A percentile compares a stretch with the other conserved stretches of the same genome.
phyloP scores from a whole-genome alignment of 30 jellyfish, hydroid and myxozoan genomes.

The Hydractinia symbiolongicarpus region DNA sequence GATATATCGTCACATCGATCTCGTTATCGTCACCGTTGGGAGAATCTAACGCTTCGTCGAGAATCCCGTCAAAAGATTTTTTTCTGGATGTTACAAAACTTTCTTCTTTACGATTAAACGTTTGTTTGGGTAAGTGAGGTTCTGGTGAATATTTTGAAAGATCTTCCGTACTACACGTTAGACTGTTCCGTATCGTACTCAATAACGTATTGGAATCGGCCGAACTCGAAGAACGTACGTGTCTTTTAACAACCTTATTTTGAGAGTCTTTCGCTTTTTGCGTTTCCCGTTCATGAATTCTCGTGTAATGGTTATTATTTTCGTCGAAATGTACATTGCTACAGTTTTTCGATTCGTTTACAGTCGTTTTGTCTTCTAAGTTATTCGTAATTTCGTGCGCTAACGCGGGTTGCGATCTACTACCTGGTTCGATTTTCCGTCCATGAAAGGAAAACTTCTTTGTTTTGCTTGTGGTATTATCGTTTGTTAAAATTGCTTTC shows the following conservation, averaged over 20 bases:
- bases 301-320: neutral
- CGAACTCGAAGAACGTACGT: slow-evolving; percentile 14
- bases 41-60: neutral
- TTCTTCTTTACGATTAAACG: neutral
- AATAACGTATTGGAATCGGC: neutral
- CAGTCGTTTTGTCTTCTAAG: neutral
- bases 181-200: neutral
- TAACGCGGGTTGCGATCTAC: slow-evolving; percentile 22
- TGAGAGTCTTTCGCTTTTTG: neutral
- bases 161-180: neutral
- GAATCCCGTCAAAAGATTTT: neutral
- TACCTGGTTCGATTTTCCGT: slow-evolving; percentile 6
- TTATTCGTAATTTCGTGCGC: neutral
- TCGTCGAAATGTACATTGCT: neutral
- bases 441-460: slow-evolving; percentile 24
- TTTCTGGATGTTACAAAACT: neutral
- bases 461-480: neutral
- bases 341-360: neutral
- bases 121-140: no score
- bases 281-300: neutral
- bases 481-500: slow-evolving; percentile 43
- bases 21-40: no score
- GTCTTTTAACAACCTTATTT: neutral
- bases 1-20: no score
- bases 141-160: neutral